Percentiles rank a stretch among this genome's conserved stretches.
These are phyloP conservation scores for Trichopoda pennipes DNA, from an alignment of 2,888 invertebrate species.

Conservation along the genomic window DNA sequence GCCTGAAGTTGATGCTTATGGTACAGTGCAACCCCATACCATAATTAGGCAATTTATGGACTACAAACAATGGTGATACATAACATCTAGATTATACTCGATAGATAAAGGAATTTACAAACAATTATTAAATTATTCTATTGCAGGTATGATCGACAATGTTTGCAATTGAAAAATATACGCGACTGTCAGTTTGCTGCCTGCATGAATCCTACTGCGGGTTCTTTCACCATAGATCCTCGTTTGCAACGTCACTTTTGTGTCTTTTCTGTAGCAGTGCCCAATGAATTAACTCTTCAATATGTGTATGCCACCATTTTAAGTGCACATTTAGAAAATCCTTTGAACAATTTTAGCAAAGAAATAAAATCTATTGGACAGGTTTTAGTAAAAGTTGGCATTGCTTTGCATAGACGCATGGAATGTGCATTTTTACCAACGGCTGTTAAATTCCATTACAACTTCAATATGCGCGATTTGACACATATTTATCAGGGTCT, in stretches of 20 bases:
- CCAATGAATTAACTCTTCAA: slow-evolving; percentile 88
- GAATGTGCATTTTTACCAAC: slow-evolving; percentile 92
- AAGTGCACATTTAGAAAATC: slow-evolving; percentile 86
- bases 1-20: slow-evolving; percentile 97
- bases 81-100: background rate
- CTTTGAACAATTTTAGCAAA: slow-evolving; percentile 85
- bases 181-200: slow-evolving; percentile 96
- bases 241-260: slow-evolving; percentile 94
- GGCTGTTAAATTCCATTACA: slow-evolving; percentile 96
- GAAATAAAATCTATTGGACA: slow-evolving; percentile 76
- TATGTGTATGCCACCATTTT: slow-evolving; percentile 93
- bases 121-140: background rate
- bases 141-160: slow-evolving; percentile 86
- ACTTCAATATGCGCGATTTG: slow-evolving; percentile 95
- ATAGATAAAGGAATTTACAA: background rate
- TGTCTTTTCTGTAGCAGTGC: slow-evolving; percentile 92
- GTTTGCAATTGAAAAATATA: slow-evolving; percentile 92
- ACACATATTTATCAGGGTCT: slow-evolving; percentile 97
- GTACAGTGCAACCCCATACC: slow-evolving; percentile 97
- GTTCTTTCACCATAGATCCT: slow-evolving; percentile 97
- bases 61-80: slow-evolving; percentile 92
- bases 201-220: slow-evolving; percentile 98
- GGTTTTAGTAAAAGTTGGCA: slow-evolving; percentile 85
- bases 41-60: slow-evolving; percentile 96
- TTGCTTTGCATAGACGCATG: slow-evolving; percentile 89